A percentile compares a stretch with the other conserved stretches of the same genome.
These are phyloP conservation scores for Hylomyscus alleni DNA, from an alignment of 2,797 vertebrate genomes.

Conservation along the genomic window DNA sequence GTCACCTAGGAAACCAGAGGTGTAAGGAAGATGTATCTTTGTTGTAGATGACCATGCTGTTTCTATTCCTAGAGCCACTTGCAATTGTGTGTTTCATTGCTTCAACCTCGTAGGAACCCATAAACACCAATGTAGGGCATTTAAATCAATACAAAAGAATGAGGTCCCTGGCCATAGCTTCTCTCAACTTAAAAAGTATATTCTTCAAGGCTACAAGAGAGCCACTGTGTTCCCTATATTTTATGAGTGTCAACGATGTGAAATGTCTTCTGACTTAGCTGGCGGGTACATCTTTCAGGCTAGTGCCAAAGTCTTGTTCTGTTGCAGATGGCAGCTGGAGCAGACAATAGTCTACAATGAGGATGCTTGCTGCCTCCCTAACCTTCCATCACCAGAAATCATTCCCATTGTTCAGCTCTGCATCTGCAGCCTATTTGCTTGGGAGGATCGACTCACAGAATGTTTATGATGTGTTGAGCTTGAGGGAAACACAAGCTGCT, in stretches of 20 bases:
- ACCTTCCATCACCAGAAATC: constrained; percentile 79
- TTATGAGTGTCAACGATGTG: constrained; percentile 81
- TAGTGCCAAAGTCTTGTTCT: constrained; percentile 53
- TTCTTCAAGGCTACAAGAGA: constrained; percentile 58
- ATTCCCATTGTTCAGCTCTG: constrained; percentile 78
- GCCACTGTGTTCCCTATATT: constrained; percentile 56
- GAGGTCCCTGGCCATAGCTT: constrained; percentile 71
- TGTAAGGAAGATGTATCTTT: constrained; percentile 13
- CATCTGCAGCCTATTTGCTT: constrained; percentile 76
- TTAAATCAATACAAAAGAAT: constrained; percentile 81
- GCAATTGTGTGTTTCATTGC: constrained; percentile 55
- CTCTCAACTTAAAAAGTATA: constrained; percentile 72
- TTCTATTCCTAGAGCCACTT: constrained; percentile 68
- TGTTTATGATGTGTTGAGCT: constrained; percentile 81
- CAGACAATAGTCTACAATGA: constrained; percentile 56
- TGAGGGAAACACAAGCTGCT: constrained; percentile 65
- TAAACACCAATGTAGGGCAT: constrained; percentile 77
- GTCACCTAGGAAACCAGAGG: not conserved
- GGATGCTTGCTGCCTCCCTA: constrained; percentile 58
- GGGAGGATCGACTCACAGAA: constrained; percentile 67
- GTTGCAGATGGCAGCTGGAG: constrained; percentile 58
- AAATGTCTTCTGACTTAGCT: constrained; percentile 69
- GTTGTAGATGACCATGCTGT: not conserved
- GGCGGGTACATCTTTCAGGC: constrained; percentile 66
- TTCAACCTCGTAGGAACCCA: constrained; percentile 75